These are phyloP conservation scores for Rhinolophus ferrumequinum DNA, from an alignment of 2,113 vertebrate genomes.

Conservation along the genomic window DNA sequence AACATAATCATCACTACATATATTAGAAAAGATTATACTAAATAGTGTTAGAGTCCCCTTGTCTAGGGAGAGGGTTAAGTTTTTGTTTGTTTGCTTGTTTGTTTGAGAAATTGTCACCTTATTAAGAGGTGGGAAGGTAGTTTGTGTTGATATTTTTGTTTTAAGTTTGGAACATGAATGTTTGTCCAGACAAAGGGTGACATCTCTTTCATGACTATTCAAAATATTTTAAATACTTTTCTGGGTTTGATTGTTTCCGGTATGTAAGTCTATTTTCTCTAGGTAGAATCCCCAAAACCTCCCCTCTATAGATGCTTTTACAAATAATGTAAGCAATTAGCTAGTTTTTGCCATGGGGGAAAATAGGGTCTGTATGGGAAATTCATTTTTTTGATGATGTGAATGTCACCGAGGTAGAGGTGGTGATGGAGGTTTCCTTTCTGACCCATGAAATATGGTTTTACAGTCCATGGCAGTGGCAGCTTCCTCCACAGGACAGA, in stretches of 20 bases:
- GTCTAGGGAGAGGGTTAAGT: not conserved
- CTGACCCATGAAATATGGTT: not conserved
- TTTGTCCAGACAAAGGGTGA: not conserved
- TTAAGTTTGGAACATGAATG: not conserved
- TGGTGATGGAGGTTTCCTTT: not conserved
- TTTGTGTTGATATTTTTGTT: not conserved
- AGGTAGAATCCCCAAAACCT: not conserved
- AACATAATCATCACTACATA: not conserved
- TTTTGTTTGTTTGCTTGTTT: not conserved
- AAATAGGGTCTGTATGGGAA: not conserved
- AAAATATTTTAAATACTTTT: slow-evolving; percentile 33
- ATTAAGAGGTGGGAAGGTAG: not conserved
- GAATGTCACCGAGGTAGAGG: not conserved
- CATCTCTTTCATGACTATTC: not conserved
- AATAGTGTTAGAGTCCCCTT: not conserved
- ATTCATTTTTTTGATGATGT: not conserved
- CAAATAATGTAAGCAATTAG: not conserved
- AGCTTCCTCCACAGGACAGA: not conserved
- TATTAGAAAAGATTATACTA: not conserved
- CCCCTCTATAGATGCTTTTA: not conserved
- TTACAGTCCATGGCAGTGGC: not conserved
- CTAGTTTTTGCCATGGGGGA: not conserved
- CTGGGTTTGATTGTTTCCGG: not conserved
- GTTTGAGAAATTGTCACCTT: not conserved
- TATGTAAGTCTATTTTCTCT: slow-evolving; percentile 12